A percentile compares a stretch with the other conserved stretches of the same genome.
Conservation (phyloP, 2,888 invertebrate species). For the Trichogramma evanescens region DNA sequence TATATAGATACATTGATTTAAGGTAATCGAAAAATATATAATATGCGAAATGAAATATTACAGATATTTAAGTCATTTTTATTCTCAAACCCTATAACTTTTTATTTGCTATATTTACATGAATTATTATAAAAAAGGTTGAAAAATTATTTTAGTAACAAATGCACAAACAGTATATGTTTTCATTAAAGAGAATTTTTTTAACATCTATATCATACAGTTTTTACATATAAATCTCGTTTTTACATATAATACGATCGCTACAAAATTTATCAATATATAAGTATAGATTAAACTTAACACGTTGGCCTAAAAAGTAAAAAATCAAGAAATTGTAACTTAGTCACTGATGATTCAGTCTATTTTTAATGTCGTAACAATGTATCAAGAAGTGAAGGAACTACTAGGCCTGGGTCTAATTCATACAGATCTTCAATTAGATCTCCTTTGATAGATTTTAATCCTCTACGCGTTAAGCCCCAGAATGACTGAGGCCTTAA, state of each 20-base stretch:
- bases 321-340: no score
- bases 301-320: no score
- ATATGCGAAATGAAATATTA: slow-evolving; percentile 39
- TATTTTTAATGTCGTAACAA: no score
- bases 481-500: slow-evolving; percentile 64
- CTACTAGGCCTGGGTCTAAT: no score
- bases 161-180: background rate
- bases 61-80: slow-evolving; percentile 10
- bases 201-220: background rate
- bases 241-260: no score
- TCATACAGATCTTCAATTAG: no score
- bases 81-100: slow-evolving; percentile 10
- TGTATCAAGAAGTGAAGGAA: no score
- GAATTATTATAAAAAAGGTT: no score
- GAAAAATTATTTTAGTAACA: no score
- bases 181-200: background rate
- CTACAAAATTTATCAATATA: no score
- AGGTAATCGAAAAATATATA: slow-evolving; percentile 44
- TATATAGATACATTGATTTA: slow-evolving; percentile 37
- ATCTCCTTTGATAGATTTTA: slow-evolving; percentile 25
- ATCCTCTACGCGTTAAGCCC: slow-evolving; percentile 59
- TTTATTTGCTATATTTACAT: background rate
- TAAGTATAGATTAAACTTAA: no score
- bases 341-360: no score
- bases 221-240: background rate